These are phyloP conservation scores for Nephrocerus scutellatus DNA, from an alignment of 2,888 invertebrate species.

Conservation along the genomic window DNA sequence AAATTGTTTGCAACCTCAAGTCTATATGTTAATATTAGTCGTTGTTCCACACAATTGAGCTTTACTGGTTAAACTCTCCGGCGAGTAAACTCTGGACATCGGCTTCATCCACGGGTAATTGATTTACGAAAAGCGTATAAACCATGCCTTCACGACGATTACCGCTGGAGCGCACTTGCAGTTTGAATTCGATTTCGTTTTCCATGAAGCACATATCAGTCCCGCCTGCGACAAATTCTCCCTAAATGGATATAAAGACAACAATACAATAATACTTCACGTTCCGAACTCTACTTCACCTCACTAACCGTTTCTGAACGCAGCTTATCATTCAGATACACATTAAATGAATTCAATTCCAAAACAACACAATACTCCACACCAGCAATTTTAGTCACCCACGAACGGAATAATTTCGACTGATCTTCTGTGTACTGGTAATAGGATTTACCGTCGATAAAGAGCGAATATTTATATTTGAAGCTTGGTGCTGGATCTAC, in stretches of 20 bases:
- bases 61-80: too few species aligned
- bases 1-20: too few species aligned
- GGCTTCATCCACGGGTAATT: slow-evolving; percentile 36
- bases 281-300: slow-evolving; percentile 1
- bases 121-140: slow-evolving; percentile 53
- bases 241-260: slow-evolving; percentile 51
- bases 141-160: slow-evolving; percentile 53
- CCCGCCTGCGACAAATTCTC: slow-evolving; percentile 75
- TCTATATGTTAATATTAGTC: too few species aligned
- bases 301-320: slow-evolving; percentile 37
- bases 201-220: slow-evolving; percentile 69
- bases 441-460: slow-evolving; percentile 74
- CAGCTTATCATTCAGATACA: slow-evolving; percentile 43
- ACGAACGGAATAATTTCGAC: slow-evolving; percentile 65
- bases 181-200: slow-evolving; percentile 39
- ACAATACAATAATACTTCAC: neutral
- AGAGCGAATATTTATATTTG: slow-evolving; percentile 72
- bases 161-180: slow-evolving; percentile 44
- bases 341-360: slow-evolving; percentile 53
- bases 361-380: slow-evolving; percentile 59
- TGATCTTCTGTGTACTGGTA: slow-evolving; percentile 76
- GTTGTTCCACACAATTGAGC: too few species aligned
- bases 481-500: slow-evolving; percentile 63
- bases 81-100: too few species aligned
- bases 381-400: slow-evolving; percentile 55